Percentiles rank a stretch among this genome's conserved stretches.
phyloP scores from a whole-genome alignment of 2,113 vertebrate species.

The Cyprinodon brontotheroides region DNA sequence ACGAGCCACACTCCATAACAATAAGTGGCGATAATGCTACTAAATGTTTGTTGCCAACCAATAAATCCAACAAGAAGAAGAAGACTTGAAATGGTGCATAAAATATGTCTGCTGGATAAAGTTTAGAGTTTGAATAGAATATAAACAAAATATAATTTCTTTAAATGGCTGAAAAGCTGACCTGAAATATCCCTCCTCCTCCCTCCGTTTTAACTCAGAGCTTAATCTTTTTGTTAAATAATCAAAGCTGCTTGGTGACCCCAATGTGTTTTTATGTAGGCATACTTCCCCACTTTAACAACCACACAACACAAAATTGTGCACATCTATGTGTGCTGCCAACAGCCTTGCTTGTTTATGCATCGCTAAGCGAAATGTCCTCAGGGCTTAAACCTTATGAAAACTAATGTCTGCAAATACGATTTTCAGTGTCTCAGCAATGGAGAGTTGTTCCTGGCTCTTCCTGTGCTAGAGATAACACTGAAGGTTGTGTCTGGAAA shows the following conservation, averaged over 20 bases:
- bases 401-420: background rate
- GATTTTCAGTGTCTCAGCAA: background rate
- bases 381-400: background rate
- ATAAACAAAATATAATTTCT: too few relatives aligned
- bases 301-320: background rate
- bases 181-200: background rate
- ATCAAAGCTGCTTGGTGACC: conserved; percentile 57
- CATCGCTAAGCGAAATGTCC: background rate
- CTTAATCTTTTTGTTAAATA: conserved; percentile 12
- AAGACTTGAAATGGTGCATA: too few relatives aligned
- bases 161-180: too few relatives aligned
- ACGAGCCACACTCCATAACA: too few relatives aligned
- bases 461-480: background rate
- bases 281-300: background rate
- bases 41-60: too few relatives aligned
- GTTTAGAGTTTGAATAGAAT: too few relatives aligned
- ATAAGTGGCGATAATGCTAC: too few relatives aligned
- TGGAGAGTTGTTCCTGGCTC: background rate
- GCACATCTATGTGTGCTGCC: background rate
- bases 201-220: background rate
- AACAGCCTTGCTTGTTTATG: background rate
- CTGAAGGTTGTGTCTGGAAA: background rate
- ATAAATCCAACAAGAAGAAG: too few relatives aligned
- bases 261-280: conserved; percentile 28
- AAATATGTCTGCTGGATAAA: too few relatives aligned